Base-by-base conservation (phyloP, 2,113 vertebrate species). In the Pachyramphus minor region DNA sequence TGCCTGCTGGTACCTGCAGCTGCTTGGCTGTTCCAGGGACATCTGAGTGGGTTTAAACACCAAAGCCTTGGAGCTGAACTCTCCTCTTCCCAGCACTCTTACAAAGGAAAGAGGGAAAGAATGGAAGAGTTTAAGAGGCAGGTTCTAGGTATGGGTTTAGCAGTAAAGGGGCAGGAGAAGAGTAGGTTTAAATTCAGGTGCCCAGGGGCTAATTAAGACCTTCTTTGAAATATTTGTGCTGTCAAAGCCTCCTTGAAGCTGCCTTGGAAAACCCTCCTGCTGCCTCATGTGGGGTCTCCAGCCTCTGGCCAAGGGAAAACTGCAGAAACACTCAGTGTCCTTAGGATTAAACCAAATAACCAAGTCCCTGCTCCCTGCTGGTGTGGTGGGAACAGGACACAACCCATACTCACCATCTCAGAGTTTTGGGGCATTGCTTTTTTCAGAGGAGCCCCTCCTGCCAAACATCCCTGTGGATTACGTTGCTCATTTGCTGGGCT, bases 401-500 rank as follows among this genome's bases (percentile, higher is more conserved):
- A 33, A 25, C 67, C 33, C 63, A 5, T 1, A 6, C 5, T 27
- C 30, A 16, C 4, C 50, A 19, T 21, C 25, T 9, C 22, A 14
- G 25, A 18, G 28, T 0, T 52, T 53, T 9, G 23, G 23, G 41
- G 21, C 1, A 0, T 39, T 25, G 15, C 7, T 25, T 14, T 64
- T 49, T 41, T 68, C 47, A 14, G 14, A 62, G 85, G 49, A 78
- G 6, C 53, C 33, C 67, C 74, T 74, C 67, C 47, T 55, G 83
- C 76, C 42, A 15, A 25, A 2, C 82, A 63, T 78, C 94, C 86
- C 86, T 5, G 9, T 56, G 96, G 96, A 87, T 96, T 95, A 94
- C 60, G 93, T 92, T 97, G 97, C 95, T 98, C 91, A 95, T 97
- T 97, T 94, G 6, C 90, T 60, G 73, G 41, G 50, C 95, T 95